These are phyloP conservation scores for Acanthaster planci DNA, from an alignment of 35 echinoderm and acorn worm species.

Conservation along the genomic window DNA sequence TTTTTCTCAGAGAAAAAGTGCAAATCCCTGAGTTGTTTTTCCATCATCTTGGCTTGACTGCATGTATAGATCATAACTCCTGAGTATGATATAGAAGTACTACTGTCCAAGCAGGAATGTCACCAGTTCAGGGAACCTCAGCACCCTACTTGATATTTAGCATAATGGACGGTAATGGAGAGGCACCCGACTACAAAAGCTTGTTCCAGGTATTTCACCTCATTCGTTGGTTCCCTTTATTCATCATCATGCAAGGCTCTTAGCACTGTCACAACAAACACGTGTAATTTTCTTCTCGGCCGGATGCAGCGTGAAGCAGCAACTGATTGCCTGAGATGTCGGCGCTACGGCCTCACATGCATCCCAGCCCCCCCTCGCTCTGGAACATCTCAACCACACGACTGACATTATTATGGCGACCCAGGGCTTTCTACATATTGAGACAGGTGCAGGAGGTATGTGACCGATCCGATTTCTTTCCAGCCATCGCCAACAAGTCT, in stretches of 20 bases:
- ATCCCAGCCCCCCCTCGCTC: no score
- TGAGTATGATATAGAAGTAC: no score
- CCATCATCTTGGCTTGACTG: no score
- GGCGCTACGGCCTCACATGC: background rate
- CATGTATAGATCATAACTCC: no score
- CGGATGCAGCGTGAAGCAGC: background rate
- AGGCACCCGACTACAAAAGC: no score
- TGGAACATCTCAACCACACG: conserved; percentile 1
- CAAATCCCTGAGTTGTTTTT: no score
- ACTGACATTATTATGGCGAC: background rate
- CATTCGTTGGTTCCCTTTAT: background rate
- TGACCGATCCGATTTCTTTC: conserved; percentile 6
- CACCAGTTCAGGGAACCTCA: no score
- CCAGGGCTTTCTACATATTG: conserved; percentile 5
- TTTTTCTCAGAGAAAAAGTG: no score
- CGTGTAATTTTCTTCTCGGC: background rate
- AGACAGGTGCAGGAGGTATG: conserved; percentile 14
- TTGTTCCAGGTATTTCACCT: background rate
- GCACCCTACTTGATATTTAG: no score
- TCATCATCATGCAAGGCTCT: background rate
- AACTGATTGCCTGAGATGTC: background rate
- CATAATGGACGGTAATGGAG: no score
- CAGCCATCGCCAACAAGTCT: background rate
- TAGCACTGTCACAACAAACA: conserved; percentile 20
- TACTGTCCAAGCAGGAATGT: no score